Evolutionary conservation across 2,888 invertebrate genomes (phyloP).

Genomic region (Catotricha subobsoleta): DNA sequence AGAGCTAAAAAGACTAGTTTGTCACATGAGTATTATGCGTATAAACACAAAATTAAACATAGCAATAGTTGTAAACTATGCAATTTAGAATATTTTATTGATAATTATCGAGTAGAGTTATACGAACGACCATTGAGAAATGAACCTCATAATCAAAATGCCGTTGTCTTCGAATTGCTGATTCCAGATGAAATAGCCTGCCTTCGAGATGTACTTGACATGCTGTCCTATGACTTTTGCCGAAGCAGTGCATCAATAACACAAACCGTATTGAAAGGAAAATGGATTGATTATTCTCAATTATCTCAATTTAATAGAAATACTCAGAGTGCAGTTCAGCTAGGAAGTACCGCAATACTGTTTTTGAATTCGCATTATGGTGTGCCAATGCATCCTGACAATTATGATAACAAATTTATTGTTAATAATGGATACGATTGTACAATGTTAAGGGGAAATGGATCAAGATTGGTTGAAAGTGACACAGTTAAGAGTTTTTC

Average conservation of each 20-base stretch:
- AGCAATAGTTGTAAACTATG: neutral
- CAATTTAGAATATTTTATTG: neutral
- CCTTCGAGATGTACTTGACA: neutral
- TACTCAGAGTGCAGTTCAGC: neutral
- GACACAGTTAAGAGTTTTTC: neutral
- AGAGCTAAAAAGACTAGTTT: no score
- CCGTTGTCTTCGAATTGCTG: conserved; percentile 1
- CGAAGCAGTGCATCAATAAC: neutral
- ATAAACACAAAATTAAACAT: no score
- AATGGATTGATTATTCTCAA: neutral
- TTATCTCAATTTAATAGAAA: neutral
- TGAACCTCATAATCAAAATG: neutral
- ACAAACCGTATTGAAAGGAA: neutral
- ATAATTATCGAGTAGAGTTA: neutral
- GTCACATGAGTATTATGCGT: no score
- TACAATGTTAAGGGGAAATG: neutral
- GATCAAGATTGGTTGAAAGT: neutral
- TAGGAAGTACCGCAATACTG: neutral
- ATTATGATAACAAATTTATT: neutral
- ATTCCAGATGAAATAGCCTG: neutral
- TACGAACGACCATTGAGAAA: neutral
- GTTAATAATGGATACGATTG: neutral
- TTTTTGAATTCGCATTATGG: neutral
- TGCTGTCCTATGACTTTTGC: neutral
- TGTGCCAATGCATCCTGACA: neutral